Evolutionary conservation across 2,113 vertebrate genomes (phyloP), one percentile per base, ranked within the genome.

Genomic region (Anarrhichthys ocellatus): DNA sequence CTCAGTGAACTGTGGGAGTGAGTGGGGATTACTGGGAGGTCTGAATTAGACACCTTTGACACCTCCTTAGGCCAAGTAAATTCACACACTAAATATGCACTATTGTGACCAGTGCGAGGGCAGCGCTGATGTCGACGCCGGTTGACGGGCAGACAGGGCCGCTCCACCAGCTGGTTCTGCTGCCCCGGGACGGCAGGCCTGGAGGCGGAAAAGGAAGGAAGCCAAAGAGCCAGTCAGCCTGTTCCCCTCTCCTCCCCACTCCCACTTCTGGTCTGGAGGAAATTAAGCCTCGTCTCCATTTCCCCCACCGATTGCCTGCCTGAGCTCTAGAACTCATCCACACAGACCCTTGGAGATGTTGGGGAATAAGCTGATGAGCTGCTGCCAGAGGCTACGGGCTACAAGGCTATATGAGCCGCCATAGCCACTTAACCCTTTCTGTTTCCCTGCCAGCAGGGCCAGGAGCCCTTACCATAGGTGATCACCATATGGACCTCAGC

Each of bases 241-340:
- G 8, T 56, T 40, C 52, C 69, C 27, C 27, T 61, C 72, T 61
- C 56, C 54, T 65, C 50, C 54, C 56, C 40, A 46, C 67, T 80
- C 75, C 62, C 65, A 76, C 70, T 64, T 73, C 85, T 82, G 84
- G 89, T 89, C 88, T 92, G 87, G 88, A 89, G 90, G 88, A 95
- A 95, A 95, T 95, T 86, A 93, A 87, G 87, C 77, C 84, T 82
- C 13, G 66, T 91, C 89, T 92, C 88, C 77, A 90, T 94, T 91
- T 92, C 87, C 89, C 81, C 32, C 71, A 46, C 40, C 1, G 24
- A 66, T 82, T 73, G 68, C 64, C 80, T 76, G 82, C 42, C 32
- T 68, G 50, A 88, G 81, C 80, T 62, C 48, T 10, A 79, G 72
- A 64, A 89, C 72, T 88, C 70, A 83, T 84, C 73, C 86, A 68